Base-by-base conservation (phyloP, 2,113 vertebrate species). In the Dasyurus viverrinus region DNA sequence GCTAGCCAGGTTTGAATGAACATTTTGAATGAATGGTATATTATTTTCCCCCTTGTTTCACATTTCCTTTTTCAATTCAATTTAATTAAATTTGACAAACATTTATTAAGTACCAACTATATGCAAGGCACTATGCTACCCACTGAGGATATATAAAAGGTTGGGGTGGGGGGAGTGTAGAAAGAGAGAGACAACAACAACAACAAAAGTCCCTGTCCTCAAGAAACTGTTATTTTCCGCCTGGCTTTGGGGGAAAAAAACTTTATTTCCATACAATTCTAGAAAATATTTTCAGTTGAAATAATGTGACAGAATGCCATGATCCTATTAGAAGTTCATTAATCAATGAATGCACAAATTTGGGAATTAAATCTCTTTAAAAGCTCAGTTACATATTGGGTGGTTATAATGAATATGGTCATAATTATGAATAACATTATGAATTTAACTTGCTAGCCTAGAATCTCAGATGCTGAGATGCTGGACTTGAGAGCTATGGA, bases 201-300 rank as follows among this genome's bases (percentile, higher is more conserved):
- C 50, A 84, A 42, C 19, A n/a, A 76, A 76, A 48, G 5, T 76
- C 16, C 14, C 36, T n/a, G 14, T 16, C 16, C 90, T 92, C 89
- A 92, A 91, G 22, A 57, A 93, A 93, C 36, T 25, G 54, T 1
- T 93, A 90, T 92, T 53, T 68, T 42, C 47, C 60, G 92, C 90
- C 11, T 91, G 1, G 54, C 2, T 55, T n/a, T 53, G 30, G 93
- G 92, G 95, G 95, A 53, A 8, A 8, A 93, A 90, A 93, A 22
- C 26, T 50, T 92, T 25, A 53, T 76, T 97, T 94, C 8, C 19
- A 92, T 91, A 96, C 92, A 93, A 26, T 89, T 24, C 68, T n/a
- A 42, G 68, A 76, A 42, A 42, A 84, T n/a, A 14, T 23, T 1
- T 84, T 36, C 16, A 84, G 36, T 76, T n/a, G 6, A 36, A 2